Base-by-base conservation (phyloP, 2,113 vertebrate genomes). In the Platysternon megacephalum region DNA sequence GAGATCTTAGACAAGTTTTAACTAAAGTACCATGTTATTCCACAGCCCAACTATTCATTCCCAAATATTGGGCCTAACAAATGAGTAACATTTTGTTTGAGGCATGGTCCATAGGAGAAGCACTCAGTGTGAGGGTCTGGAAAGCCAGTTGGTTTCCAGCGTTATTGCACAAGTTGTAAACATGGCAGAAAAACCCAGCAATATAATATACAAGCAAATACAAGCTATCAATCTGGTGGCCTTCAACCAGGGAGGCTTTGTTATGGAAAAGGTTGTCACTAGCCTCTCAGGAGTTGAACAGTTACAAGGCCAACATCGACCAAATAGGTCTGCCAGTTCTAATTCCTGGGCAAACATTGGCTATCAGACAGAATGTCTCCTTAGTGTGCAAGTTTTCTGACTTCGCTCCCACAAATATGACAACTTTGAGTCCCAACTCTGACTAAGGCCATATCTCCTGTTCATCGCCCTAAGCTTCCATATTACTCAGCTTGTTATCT, bases 291-390 rank as follows among this genome's bases (percentile, higher is more conserved):
- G 52, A 52, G 19, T 52, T 1, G 1, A 44, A 79, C 44, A 95
- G 13, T 56, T 13, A 87, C 26, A 65, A 42, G 44, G 84, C 83
- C 81, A 51, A 52, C 29, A 51, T 6, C 8, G 1, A 65, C 28
- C 0, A 0, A 1, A 1, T 22, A 51, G 32, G 11, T 46, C 4
- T 61, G 10, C 79, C 5, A 0, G 74, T 65, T 79, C 65, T 92
- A 24, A 19, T 80, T 89, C 35, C 74, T 22, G 85, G 42, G 42
- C 32, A 61, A 65, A 11, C 29, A 46, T 44, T 16, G 65, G 81
- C 46, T 5, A 8, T 49, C 85, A 0, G 1, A 22, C 46, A 68
- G 48, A 72, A 39, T 56, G 24, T 24, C 0, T 0, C 55, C 78
- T 95, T 56, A 35, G 5, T 11, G 29, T 52, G 84, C 49, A 42